phyloP scores from a whole-genome alignment of 2,888 invertebrate species.

The Hydrotaea diabolus region DNA sequence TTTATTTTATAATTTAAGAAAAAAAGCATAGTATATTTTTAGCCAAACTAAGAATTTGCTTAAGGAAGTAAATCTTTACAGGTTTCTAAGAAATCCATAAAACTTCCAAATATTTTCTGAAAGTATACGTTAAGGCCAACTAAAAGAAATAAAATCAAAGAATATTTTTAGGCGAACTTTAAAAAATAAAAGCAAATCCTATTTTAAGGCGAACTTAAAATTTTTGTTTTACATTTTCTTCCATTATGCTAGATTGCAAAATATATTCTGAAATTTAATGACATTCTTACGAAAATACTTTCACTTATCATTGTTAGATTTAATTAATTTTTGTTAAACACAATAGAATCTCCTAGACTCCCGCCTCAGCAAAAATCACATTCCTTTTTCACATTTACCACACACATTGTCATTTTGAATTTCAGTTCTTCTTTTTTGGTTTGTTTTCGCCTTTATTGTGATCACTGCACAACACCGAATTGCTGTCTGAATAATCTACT shows the following conservation, averaged over 20 bases:
- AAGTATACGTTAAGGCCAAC: too few species aligned
- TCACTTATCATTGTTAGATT: not conserved
- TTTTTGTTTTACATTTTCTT: not conserved
- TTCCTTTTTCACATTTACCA: not conserved
- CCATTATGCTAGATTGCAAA: not conserved
- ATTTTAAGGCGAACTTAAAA: not conserved
- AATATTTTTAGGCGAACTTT: not conserved
- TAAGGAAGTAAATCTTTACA: too few species aligned
- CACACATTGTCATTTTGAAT: not conserved
- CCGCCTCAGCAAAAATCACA: not conserved
- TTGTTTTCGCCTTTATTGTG: not conserved
- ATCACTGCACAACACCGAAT: slow-evolving; percentile 2
- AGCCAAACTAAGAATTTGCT: too few species aligned
- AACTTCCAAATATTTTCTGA: too few species aligned
- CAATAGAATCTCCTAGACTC: not conserved
- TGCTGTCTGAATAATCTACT: slow-evolving; percentile 56
- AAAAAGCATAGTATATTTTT: too few species aligned
- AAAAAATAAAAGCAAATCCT: not conserved
- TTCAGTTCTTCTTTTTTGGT: not conserved
- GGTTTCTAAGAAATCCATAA: too few species aligned
- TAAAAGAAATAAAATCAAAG: too few species aligned
- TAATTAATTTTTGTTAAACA: slow-evolving; percentile 9
- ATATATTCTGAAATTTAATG: not conserved
- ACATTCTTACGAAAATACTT: not conserved
- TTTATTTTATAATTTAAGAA: too few species aligned